Percentiles rank a stretch among this genome's conserved stretches.
phyloP scores from a whole-genome alignment of 1,140 invertebrate species.

The Trachymyrmex septentrionalis region DNA sequence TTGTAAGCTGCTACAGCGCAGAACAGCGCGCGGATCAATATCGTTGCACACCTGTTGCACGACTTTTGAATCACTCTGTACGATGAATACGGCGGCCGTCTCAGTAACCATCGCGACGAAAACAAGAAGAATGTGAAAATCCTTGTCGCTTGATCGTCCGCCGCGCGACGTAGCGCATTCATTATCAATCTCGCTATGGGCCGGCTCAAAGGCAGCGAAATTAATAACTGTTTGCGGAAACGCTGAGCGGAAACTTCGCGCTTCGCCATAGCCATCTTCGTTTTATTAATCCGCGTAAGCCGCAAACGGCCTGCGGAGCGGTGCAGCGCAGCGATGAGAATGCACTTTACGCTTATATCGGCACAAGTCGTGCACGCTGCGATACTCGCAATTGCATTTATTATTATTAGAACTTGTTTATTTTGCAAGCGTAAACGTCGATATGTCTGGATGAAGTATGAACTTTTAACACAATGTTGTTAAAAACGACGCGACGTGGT shows the following conservation, averaged over 20 bases:
- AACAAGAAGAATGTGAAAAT: constrained; percentile 56
- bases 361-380: not conserved
- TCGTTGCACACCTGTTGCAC: constrained; percentile 54
- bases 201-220: constrained; percentile 70
- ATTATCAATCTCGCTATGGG: constrained; percentile 72
- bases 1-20: constrained; percentile 1
- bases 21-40: constrained; percentile 46
- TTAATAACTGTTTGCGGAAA: constrained; percentile 78
- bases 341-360: constrained; percentile 16
- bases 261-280: constrained; percentile 46
- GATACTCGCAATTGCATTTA: constrained; percentile 19
- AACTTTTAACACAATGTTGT: not conserved
- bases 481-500: not conserved
- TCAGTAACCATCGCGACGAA: constrained; percentile 26
- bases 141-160: constrained; percentile 53
- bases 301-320: constrained; percentile 32
- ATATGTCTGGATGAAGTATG: not conserved
- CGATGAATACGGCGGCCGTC: constrained; percentile 51
- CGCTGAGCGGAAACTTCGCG: constrained; percentile 64
- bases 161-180: constrained; percentile 59
- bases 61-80: constrained; percentile 62
- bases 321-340: constrained; percentile 29
- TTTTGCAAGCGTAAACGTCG: constrained; percentile 15
- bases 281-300: constrained; percentile 74
- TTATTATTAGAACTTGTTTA: constrained; percentile 8